Percentiles rank a stretch among this genome's conserved stretches.
These are phyloP conservation scores for Aramus guarauna DNA, from an alignment of 2,113 vertebrate genomes.

Conservation along the genomic window DNA sequence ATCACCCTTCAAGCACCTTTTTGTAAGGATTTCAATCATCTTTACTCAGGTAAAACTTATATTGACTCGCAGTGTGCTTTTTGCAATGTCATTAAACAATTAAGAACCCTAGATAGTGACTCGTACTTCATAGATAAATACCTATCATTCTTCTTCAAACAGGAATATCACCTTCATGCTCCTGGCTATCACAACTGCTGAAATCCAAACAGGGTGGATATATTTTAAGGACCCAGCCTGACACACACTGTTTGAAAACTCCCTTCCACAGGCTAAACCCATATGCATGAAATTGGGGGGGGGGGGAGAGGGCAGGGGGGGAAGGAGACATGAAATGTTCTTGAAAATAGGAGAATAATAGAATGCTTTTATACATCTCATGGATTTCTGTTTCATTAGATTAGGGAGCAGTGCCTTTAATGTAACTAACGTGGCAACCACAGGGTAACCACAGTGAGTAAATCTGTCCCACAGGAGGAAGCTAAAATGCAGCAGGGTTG, in stretches of 20 bases:
- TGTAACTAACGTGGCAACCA: constrained; percentile 43
- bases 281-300: background rate
- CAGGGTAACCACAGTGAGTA: constrained; percentile 44
- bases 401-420: constrained; percentile 20
- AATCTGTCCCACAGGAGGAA: constrained; percentile 52
- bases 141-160: background rate
- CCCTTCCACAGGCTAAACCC: background rate
- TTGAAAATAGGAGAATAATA: background rate
- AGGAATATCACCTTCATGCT: background rate
- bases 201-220: background rate
- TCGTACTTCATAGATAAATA: background rate
- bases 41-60: background rate
- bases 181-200: background rate
- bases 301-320: background rate
- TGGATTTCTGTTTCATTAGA: constrained; percentile 38
- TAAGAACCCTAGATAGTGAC: background rate
- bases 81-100: background rate
- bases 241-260: background rate
- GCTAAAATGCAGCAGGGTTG: background rate
- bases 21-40: background rate
- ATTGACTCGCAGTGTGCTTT: background rate
- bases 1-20: background rate
- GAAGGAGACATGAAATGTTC: background rate
- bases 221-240: background rate
- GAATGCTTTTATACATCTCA: background rate